Conservation (phyloP, 2,888 invertebrate species). For the Augochlorella aurata region DNA sequence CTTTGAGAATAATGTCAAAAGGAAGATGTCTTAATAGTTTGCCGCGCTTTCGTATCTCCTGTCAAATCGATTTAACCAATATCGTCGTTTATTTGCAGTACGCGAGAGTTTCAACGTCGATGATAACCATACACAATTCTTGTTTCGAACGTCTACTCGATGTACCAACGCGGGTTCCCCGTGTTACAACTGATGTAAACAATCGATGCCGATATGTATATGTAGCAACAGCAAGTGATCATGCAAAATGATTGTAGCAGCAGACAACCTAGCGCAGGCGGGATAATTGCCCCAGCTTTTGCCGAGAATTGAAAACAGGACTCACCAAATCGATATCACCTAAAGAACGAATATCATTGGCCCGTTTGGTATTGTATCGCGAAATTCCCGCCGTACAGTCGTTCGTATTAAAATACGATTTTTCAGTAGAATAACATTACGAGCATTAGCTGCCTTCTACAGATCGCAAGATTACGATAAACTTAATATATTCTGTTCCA, state of each 20-base stretch:
- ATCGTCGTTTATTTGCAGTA: constrained; percentile 1
- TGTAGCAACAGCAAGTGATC: constrained; percentile 45
- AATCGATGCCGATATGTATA: constrained; percentile 53
- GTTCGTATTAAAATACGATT: constrained; percentile 19
- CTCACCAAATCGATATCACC: constrained; percentile 63
- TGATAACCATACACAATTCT: constrained; percentile 27
- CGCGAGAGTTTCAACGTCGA: background rate
- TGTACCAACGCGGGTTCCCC: constrained; percentile 36
- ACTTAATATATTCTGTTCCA: background rate
- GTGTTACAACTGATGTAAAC: constrained; percentile 62
- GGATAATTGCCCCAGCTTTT: constrained; percentile 58
- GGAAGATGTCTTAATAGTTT: constrained; percentile 34
- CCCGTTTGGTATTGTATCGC: constrained; percentile 37
- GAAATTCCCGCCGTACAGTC: constrained; percentile 47
- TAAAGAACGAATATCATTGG: constrained; percentile 65
- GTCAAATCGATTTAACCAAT: constrained; percentile 39
- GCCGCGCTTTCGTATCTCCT: constrained; percentile 58
- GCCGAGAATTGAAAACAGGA: constrained; percentile 67
- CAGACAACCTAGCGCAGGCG: constrained; percentile 25
- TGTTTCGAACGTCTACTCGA: constrained; percentile 23
- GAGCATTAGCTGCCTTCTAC: constrained; percentile 7
- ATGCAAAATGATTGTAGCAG: constrained; percentile 57
- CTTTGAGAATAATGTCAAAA: background rate
- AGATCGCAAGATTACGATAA: background rate
- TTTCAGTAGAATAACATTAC: background rate